Conservation (phyloP, 1,140 invertebrate genomes). For the Episyrphus balteatus region DNA sequence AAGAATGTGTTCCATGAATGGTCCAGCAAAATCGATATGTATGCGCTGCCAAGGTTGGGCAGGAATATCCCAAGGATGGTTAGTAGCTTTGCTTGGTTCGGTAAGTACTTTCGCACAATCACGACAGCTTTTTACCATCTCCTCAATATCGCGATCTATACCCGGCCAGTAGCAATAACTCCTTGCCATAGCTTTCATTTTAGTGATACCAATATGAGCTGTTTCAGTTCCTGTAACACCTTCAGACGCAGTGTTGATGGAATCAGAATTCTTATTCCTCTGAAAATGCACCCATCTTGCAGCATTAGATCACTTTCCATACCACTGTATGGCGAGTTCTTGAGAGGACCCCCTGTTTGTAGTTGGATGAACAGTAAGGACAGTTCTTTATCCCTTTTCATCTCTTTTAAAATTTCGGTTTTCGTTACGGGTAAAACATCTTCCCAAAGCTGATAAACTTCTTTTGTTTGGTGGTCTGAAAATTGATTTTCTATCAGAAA, state of each 20-base stretch:
- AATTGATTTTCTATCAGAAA: too few species aligned
- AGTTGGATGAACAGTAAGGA: too few species aligned
- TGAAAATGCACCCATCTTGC: background rate
- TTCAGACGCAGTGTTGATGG: slow-evolving; percentile 13
- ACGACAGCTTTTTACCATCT: slow-evolving; percentile 4
- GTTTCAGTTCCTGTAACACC: slow-evolving; percentile 33
- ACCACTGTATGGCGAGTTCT: too few species aligned
- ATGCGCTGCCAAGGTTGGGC: background rate
- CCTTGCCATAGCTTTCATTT: slow-evolving; percentile 40
- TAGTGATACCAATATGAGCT: slow-evolving; percentile 37
- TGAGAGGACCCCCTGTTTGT: too few species aligned
- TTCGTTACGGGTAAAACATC: too few species aligned
- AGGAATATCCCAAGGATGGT: slow-evolving; percentile 2
- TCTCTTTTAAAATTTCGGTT: too few species aligned
- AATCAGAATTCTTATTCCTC: slow-evolving; percentile 13
- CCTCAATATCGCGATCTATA: slow-evolving; percentile 38
- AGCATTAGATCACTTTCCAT: background rate
- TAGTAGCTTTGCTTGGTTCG: slow-evolving; percentile 1
- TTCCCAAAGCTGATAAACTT: too few species aligned
- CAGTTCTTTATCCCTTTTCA: too few species aligned
- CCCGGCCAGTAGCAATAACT: slow-evolving; percentile 39
- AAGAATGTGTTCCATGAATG: slow-evolving; percentile 11
- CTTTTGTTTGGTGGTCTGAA: too few species aligned
- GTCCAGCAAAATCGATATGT: slow-evolving; percentile 21
- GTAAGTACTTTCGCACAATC: background rate